phyloP scores from a whole-genome alignment of 1,140 invertebrate species.

The Penaeus japonicus region DNA sequence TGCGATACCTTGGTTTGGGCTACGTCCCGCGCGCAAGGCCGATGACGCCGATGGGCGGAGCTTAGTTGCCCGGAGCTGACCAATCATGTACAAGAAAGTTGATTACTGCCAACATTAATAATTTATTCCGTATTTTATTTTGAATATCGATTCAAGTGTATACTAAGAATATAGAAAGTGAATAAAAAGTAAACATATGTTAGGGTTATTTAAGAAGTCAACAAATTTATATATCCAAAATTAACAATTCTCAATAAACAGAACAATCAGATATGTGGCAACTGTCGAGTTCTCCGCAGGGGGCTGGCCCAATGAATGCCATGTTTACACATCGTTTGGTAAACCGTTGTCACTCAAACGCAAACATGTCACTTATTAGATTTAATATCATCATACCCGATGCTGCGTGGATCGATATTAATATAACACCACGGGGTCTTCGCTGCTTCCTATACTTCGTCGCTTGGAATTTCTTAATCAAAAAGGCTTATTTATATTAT shows the following conservation, averaged over 20 bases:
- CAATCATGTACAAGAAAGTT: constrained; percentile 14
- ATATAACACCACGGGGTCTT: no score
- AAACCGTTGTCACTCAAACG: neutral
- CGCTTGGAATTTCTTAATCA: no score
- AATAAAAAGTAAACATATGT: no score
- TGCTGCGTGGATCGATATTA: no score
- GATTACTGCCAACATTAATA: no score
- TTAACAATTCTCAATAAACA: no score
- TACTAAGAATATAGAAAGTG: no score
- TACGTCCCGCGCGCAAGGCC: constrained; percentile 4
- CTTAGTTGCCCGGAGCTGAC: constrained; percentile 21
- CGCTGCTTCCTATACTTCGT: no score
- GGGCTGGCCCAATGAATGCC: neutral
- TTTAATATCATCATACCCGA: constrained; percentile 32
- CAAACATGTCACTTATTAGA: constrained; percentile 39
- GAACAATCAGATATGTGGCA: neutral
- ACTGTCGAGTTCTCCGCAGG: neutral
- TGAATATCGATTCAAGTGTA: no score
- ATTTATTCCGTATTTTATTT: neutral
- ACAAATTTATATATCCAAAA: no score
- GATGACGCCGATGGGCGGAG: constrained; percentile 17
- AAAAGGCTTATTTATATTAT: no score
- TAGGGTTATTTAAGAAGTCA: no score
- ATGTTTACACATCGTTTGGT: constrained; percentile 19
- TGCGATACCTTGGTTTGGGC: neutral